Percentiles rank a stretch among this genome's conserved stretches.
These are phyloP conservation scores for Australoheros facetus DNA, from an alignment of 2,797 vertebrate genomes.

Conservation along the genomic window DNA sequence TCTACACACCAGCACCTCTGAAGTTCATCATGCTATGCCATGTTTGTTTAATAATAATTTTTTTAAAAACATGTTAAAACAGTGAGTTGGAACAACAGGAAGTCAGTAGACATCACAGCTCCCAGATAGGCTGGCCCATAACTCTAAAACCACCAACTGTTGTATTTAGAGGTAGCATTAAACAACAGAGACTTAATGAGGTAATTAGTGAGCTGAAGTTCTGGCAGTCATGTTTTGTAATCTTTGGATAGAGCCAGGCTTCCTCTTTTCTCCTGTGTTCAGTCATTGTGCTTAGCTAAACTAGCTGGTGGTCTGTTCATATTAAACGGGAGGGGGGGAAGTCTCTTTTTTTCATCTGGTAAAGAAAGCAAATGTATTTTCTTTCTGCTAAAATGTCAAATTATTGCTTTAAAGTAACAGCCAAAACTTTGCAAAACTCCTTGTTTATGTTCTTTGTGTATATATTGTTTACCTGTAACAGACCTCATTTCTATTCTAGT, in stretches of 20 bases:
- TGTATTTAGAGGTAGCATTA: not conserved
- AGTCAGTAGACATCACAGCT: not conserved
- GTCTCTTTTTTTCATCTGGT: not conserved
- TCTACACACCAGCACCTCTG: not conserved
- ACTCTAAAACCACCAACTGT: not conserved
- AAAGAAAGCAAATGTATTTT: not conserved
- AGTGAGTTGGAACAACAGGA: not conserved
- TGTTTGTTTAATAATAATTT: not conserved
- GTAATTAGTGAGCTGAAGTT: not conserved
- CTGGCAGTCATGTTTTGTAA: not conserved
- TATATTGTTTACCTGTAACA: not conserved
- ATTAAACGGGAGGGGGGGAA: not conserved
- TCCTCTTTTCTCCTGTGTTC: not conserved
- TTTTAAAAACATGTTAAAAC: not conserved
- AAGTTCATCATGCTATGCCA: not conserved
- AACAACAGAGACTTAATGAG: not conserved
- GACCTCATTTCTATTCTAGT: slow-evolving; percentile 19
- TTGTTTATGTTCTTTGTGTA: not conserved
- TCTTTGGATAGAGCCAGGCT: not conserved
- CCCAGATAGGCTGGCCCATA: not conserved
- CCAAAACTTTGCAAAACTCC: not conserved
- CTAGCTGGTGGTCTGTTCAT: not conserved
- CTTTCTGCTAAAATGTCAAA: not conserved
- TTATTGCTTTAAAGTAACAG: not conserved
- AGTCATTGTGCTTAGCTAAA: slow-evolving; percentile 13